Percentiles rank a stretch among this genome's conserved stretches.
Evolutionary conservation across 1,140 invertebrate species (phyloP).

Genomic region (Ips typographus): DNA sequence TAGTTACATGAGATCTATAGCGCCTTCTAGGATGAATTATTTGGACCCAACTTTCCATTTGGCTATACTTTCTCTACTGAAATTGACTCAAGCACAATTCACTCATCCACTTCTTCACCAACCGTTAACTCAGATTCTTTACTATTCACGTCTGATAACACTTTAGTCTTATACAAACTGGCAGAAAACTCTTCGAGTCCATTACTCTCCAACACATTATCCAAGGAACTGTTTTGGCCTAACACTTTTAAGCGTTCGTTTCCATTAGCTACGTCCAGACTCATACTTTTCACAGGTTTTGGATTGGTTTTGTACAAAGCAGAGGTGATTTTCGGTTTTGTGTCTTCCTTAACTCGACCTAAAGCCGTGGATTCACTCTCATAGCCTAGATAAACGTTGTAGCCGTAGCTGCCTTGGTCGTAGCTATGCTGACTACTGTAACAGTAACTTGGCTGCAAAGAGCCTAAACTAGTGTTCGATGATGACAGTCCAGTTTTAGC

Average conservation of each 20-base stretch:
- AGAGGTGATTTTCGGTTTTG: conserved; percentile 67
- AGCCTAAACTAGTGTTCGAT: conserved; percentile 72
- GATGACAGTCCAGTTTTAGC: conserved; percentile 71
- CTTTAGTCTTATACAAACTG: conserved; percentile 20
- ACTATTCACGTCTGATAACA: not conserved
- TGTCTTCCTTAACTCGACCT: conserved; percentile 55
- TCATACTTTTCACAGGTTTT: conserved; percentile 28
- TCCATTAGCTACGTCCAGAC: conserved; percentile 25
- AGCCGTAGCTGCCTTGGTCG: conserved; percentile 68
- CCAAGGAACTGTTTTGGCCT: conserved; percentile 26
- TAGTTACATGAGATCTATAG: too few relatives aligned
- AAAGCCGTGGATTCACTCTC: conserved; percentile 54
- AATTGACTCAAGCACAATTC: too few relatives aligned
- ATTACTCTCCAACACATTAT: conserved; percentile 30
- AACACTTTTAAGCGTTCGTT: conserved; percentile 12
- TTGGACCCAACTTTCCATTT: too few relatives aligned
- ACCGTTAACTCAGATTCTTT: too few relatives aligned
- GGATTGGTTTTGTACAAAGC: conserved; percentile 61
- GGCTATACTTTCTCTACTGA: too few relatives aligned
- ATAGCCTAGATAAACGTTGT: conserved; percentile 62
- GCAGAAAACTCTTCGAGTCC: conserved; percentile 27
- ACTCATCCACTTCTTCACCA: too few relatives aligned
- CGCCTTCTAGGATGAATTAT: too few relatives aligned
- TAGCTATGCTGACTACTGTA: conserved; percentile 78
- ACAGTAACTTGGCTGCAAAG: conserved; percentile 67